Evolutionary conservation across 2,113 vertebrate genomes (phyloP).

Genomic region (Pungitius pungitius): DNA sequence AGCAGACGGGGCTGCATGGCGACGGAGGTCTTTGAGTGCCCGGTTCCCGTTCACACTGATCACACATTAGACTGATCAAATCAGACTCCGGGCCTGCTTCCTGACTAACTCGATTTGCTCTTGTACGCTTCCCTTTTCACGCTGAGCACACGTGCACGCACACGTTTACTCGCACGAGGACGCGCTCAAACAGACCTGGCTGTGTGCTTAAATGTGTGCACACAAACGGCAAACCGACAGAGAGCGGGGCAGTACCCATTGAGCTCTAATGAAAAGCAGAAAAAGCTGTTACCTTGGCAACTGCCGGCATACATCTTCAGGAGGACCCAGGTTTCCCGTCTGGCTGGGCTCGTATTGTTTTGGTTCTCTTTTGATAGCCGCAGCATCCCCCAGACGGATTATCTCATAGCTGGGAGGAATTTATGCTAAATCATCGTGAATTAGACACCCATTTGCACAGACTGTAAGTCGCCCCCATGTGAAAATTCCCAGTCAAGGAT

Average conservation of each 20-base stretch:
- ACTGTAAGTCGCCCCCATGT: constrained; percentile 10
- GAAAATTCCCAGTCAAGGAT: constrained; percentile 25
- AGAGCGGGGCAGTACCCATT: constrained; percentile 69
- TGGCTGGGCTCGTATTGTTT: constrained; percentile 68
- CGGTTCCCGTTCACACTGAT: constrained; percentile 74
- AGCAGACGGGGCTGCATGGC: constrained; percentile 59
- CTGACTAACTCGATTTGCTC: constrained; percentile 76
- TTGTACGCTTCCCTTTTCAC: constrained; percentile 69
- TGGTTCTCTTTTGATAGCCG: constrained; percentile 59
- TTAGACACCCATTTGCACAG: constrained; percentile 35
- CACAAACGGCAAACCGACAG: constrained; percentile 56
- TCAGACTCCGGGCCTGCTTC: constrained; percentile 75
- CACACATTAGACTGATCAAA: constrained; percentile 78
- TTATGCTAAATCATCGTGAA: constrained; percentile 62
- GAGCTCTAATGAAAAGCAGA: constrained; percentile 76
- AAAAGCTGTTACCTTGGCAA: constrained; percentile 75
- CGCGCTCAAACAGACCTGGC: constrained; percentile 8
- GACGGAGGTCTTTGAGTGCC: constrained; percentile 62
- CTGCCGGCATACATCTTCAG: constrained; percentile 73
- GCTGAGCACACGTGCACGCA: constrained; percentile 37
- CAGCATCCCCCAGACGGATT: constrained; percentile 65
- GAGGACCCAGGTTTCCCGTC: constrained; percentile 74
- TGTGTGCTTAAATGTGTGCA: constrained; percentile 35
- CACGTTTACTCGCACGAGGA: constrained; percentile 7
- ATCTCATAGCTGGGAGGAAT: constrained; percentile 58